Evolutionary conservation across 2,797 vertebrate genomes (phyloP).

Genomic region (Lagorchestes hirsutus): DNA sequence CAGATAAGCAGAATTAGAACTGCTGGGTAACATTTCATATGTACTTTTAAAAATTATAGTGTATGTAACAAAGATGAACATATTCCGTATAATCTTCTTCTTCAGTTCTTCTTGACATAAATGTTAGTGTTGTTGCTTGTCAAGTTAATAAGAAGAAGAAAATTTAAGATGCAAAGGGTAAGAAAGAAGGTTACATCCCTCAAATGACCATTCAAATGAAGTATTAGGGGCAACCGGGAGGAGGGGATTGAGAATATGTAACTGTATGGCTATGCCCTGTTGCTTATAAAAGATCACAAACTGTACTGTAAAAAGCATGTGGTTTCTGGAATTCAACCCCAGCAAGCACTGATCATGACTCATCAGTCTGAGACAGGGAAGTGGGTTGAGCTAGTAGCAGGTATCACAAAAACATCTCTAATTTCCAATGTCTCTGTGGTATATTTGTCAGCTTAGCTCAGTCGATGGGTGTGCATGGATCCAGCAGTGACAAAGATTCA

Average conservation of each 20-base stretch:
- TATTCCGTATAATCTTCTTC: neutral
- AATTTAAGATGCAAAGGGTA: neutral
- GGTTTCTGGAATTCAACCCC: neutral
- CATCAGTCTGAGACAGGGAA: neutral
- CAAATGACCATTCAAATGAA: neutral
- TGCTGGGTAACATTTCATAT: neutral
- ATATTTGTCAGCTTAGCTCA: neutral
- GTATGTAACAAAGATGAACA: neutral
- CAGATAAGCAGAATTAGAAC: neutral
- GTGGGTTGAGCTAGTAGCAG: slow-evolving; percentile 1
- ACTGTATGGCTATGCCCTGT: neutral
- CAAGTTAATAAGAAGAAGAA: neutral
- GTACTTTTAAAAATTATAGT: neutral
- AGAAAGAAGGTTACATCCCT: neutral
- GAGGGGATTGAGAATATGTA: neutral
- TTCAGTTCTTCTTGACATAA: neutral
- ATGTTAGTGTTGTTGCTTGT: neutral
- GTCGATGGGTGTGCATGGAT: neutral
- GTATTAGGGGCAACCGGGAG: neutral
- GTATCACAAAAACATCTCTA: neutral
- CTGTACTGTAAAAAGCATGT: neutral
- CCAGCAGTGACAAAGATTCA: neutral
- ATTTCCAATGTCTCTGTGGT: neutral
- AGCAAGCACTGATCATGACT: neutral
- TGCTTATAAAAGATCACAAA: neutral